Evolutionary conservation across 2,888 invertebrate genomes (phyloP).

Genomic region (Phaonia tiefii): DNA sequence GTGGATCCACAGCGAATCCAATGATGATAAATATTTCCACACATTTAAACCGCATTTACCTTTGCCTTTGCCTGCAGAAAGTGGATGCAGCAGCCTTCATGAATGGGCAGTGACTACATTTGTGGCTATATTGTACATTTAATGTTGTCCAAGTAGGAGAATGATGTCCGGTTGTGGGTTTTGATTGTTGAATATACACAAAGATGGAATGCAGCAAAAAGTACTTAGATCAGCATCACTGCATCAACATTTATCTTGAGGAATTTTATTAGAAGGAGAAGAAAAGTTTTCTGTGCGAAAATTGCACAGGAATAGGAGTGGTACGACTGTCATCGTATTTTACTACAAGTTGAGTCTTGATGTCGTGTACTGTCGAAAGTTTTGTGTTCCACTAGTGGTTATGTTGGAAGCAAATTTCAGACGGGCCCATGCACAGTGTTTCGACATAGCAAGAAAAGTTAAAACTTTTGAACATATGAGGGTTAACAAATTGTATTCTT

Average conservation of each 20-base stretch:
- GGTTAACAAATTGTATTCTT: no score
- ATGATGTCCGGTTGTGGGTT: background rate
- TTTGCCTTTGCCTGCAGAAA: background rate
- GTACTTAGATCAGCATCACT: slow-evolving; percentile 38
- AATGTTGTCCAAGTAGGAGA: no score
- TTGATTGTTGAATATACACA: slow-evolving; percentile 2
- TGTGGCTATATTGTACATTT: slow-evolving; percentile 40
- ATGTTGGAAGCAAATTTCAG: background rate
- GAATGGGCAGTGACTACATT: background rate
- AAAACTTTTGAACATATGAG: background rate
- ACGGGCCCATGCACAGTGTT: no score
- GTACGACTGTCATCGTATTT: background rate
- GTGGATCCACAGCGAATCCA: slow-evolving; percentile 45
- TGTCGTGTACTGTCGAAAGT: slow-evolving; percentile 11
- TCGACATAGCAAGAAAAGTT: background rate
- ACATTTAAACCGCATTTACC: slow-evolving; percentile 20
- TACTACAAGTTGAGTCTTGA: slow-evolving; percentile 6
- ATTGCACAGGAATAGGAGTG: no score
- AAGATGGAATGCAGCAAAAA: slow-evolving; percentile 26
- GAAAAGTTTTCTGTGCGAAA: slow-evolving; percentile 3
- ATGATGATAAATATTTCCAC: slow-evolving; percentile 48
- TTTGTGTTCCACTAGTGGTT: background rate
- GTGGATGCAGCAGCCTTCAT: background rate
- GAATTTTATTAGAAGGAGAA: slow-evolving; percentile 25
- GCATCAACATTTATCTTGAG: slow-evolving; percentile 49